Evolutionary conservation across 2,888 invertebrate species (phyloP), one percentile per base, ranked within the genome.

Genomic region (Pollenia labialis): DNA sequence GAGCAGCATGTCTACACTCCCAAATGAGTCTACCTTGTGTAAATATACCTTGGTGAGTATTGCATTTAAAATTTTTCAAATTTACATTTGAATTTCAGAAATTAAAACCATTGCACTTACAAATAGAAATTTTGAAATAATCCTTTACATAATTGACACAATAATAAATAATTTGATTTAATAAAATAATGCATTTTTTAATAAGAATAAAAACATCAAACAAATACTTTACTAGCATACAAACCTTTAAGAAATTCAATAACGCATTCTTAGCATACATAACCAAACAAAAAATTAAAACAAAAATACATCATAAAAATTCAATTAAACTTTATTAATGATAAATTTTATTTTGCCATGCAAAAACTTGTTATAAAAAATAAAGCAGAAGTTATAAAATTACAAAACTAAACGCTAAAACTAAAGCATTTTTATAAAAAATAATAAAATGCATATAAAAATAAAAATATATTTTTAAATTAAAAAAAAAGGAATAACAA

Each of bases 251-350:
- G 32, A 60, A 7, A 60, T 52, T 12, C 12, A 48, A 64, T 54
- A 80, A 62, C 52, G 11, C 74, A 60, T 77, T 85, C n/a, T 54
- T 75, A 16, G 64, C 75, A 85, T 56, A 81, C 68, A 74, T 68
- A 74, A 75, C 50, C 52, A 81, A 81, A 81, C 12, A 72, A 81
- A 66, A 66, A 66, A 58, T 52, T 23, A 66, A 77, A 68, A 56
- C 50, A 44, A 83, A 82, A 77, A 68, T 14, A 44, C 48, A 52
- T 68, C n/a, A 79, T 64, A 54, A 48, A 12, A 76, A 72, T 66
- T 76, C 16, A 84, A 54, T 76, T 72, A 7, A 84, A 81, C 72
- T 87, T 87, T 87, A 87, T 87, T 77, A 68, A 80, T 76, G 66
- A 71, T 54, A 75, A 52, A 64, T 69, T 66, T 52, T 52, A 2